Base-by-base conservation (phyloP, 2,113 vertebrate species). In the Cacatua alba region DNA sequence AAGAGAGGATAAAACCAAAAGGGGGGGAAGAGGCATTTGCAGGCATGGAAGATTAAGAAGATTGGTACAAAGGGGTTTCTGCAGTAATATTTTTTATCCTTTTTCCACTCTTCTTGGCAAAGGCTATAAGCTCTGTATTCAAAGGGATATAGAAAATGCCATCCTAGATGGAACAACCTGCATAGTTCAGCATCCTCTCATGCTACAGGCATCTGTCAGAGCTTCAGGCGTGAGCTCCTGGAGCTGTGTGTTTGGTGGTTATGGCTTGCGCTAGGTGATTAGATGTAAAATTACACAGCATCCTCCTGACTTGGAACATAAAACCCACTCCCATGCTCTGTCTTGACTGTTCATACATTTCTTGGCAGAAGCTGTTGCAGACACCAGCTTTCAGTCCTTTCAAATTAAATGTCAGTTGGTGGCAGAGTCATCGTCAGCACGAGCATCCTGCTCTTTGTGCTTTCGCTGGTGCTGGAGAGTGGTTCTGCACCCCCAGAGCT, bases 331-430 rank as follows among this genome's bases (percentile, higher is more conserved):
- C 91, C 86, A 13, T 91, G 86, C 77, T 94, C 81, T 85, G 78
- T 76, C 94, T 94, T 94, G 95, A 91, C 88, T 96, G 88, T 91
- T 95, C 77, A 15, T 94, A 87, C 11, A 7, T 72, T 88, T 94
- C 91, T 94, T 92, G 92, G 96, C 96, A 96, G 92, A 90, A 91
- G 81, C 46, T 39, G 80, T 21, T 85, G 83, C 89, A 94, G 94
- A 70, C 90, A 46, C 48, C 91, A 70, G 81, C 92, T 84, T 90
- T 91, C 86, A 76, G 78, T 94, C 83, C 94, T 91, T 85, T 62
- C 95, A 94, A 68, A 94, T 92, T 72, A 94, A 94, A 90, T 94
- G 94, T 94, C 94, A 94, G 72, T 65, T 68, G 91, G 72, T 65
- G 95, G 78, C 13, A 17, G 67, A 49, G 77, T 29, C 33, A 1